These are phyloP conservation scores for Eupelmus urozonus DNA, from an alignment of 2,888 invertebrate species.

Conservation along the genomic window DNA sequence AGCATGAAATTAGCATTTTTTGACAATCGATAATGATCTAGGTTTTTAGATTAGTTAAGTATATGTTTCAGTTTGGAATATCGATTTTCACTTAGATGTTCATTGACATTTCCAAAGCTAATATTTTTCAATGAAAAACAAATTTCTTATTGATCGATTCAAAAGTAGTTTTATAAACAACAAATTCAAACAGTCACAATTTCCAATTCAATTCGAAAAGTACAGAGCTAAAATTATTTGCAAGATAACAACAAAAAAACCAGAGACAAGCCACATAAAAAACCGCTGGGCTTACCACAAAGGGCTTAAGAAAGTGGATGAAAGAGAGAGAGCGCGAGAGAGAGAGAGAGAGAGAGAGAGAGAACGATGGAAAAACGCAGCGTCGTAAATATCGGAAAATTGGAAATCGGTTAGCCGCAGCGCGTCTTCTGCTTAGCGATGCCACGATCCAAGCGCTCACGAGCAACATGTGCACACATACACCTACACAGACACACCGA, in stretches of 20 bases:
- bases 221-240: background rate
- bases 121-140: too few relatives aligned
- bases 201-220: background rate
- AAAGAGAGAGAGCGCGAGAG: slow-evolving; percentile 58
- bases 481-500: slow-evolving; percentile 1
- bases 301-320: too few relatives aligned
- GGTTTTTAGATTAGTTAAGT: too few relatives aligned
- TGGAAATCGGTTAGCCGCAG: slow-evolving; percentile 68
- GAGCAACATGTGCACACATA: slow-evolving; percentile 24
- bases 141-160: too few relatives aligned
- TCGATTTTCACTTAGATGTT: background rate
- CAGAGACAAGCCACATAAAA: background rate
- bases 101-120: too few relatives aligned
- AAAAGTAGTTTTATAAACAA: too few relatives aligned
- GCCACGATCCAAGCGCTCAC: too few relatives aligned
- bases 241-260: background rate
- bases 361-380: slow-evolving; percentile 45
- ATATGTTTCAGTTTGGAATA: too few relatives aligned
- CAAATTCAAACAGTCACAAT: background rate
- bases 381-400: slow-evolving; percentile 70
- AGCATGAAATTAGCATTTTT: too few relatives aligned
- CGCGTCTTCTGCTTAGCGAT: slow-evolving; percentile 7
- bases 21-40: too few relatives aligned
- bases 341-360: slow-evolving; percentile 57
- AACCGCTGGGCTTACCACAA: slow-evolving; percentile 12